Conservation (phyloP, 92 coral and sea anemone genomes). For the Bergia sp. region DNA sequence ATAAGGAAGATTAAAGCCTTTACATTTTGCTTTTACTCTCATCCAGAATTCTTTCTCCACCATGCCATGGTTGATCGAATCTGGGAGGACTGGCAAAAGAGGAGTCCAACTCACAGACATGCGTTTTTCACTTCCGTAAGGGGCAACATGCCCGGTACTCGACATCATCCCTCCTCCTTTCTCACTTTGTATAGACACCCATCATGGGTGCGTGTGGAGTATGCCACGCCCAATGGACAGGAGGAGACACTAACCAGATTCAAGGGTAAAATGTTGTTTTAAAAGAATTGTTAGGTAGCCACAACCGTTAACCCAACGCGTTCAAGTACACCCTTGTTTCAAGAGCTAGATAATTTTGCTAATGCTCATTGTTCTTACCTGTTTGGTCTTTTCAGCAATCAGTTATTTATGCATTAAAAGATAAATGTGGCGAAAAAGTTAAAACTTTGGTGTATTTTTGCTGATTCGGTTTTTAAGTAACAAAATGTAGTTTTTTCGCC, state of each 20-base stretch:
- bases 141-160: conserved; percentile 59
- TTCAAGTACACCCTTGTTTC: too few relatives aligned
- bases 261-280: neutral
- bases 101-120: conserved; percentile 57
- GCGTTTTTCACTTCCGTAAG: conserved; percentile 51
- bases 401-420: too few relatives aligned
- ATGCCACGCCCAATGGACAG: conserved; percentile 42
- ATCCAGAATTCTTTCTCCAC: conserved; percentile 31
- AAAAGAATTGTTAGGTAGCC: too few relatives aligned
- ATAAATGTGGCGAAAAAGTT: too few relatives aligned
- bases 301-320: too few relatives aligned
- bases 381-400: too few relatives aligned
- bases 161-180: conserved; percentile 42
- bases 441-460: too few relatives aligned
- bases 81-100: conserved; percentile 91
- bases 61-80: conserved; percentile 47
- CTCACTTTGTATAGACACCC: conserved; percentile 64
- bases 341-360: too few relatives aligned
- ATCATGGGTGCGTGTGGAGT: conserved; percentile 69
- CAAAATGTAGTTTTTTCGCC: too few relatives aligned
- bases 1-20: neutral
- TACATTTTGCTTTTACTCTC: neutral
- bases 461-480: too few relatives aligned
- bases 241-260: conserved; percentile 23
- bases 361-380: too few relatives aligned